Conservation (phyloP, 2,797 vertebrate species). For the Platalea minor region DNA sequence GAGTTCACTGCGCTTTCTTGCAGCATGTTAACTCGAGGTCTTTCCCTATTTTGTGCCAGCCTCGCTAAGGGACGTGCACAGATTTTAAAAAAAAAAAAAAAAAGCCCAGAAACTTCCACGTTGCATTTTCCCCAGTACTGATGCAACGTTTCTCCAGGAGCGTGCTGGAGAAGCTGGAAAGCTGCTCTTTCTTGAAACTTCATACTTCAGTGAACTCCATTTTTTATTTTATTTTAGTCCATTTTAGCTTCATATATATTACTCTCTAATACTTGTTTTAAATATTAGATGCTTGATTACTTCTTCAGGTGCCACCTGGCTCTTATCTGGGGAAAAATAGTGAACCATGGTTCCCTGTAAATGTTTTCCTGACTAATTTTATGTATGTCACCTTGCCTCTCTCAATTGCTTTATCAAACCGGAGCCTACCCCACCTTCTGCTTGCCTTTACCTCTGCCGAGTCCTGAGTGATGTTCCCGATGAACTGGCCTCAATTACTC, state of each 20-base stretch:
- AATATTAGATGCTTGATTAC: neutral
- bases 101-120: neutral
- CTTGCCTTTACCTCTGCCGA: neutral
- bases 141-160: neutral
- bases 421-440: neutral
- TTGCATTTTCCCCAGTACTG: neutral
- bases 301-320: neutral
- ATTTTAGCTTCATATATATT: neutral
- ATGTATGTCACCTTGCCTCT: neutral
- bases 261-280: neutral
- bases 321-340: neutral
- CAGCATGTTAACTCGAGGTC: fast-evolving
- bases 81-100: neutral
- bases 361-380: neutral
- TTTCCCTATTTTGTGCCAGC: fast-evolving
- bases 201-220: neutral
- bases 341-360: neutral
- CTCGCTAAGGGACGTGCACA: neutral
- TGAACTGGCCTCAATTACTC: slow-evolving; percentile 1
- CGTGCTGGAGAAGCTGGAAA: too few species aligned
- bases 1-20: neutral
- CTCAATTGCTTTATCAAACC: neutral
- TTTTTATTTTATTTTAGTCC: neutral
- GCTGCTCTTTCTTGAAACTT: neutral
- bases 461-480: neutral